These are phyloP conservation scores for Hoplostethus atlanticus DNA, from an alignment of 2,797 vertebrate species.

Conservation along the genomic window DNA sequence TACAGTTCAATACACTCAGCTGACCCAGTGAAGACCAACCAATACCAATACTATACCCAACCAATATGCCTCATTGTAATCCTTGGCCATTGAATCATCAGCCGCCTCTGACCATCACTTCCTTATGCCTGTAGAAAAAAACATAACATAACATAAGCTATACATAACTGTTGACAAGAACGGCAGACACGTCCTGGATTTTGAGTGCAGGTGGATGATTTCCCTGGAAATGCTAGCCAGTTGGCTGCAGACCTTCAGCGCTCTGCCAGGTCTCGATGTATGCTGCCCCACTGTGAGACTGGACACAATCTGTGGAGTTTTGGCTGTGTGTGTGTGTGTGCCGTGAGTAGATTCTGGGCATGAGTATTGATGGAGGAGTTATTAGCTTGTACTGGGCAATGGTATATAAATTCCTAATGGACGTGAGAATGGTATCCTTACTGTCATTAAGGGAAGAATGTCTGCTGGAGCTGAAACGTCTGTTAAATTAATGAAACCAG, in stretches of 20 bases:
- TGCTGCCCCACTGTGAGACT: conserved; percentile 42
- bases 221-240: conserved; percentile 63
- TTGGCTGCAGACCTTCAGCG: conserved; percentile 53
- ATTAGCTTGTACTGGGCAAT: conserved; percentile 8
- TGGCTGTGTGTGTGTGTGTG: conserved; percentile 10
- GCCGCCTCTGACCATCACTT: conserved; percentile 8
- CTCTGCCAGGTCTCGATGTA: conserved; percentile 59
- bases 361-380: background rate
- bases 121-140: conserved; percentile 25
- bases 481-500: background rate
- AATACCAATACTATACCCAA: too few species aligned
- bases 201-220: conserved; percentile 65
- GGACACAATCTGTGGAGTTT: conserved; percentile 62
- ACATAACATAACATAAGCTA: conserved; percentile 28
- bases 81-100: conserved; percentile 2
- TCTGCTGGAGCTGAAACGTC: background rate
- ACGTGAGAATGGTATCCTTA: background rate
- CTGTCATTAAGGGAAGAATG: background rate
- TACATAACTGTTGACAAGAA: conserved; percentile 12
- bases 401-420: conserved; percentile 22
- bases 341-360: background rate
- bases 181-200: conserved; percentile 38
- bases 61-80: background rate
- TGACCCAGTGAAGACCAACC: conserved; percentile 27
- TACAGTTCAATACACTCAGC: conserved; percentile 14